Evolutionary conservation across 2,797 vertebrate species (phyloP), one percentile per base, ranked within the genome.

Genomic region (Takifugu rubripes): DNA sequence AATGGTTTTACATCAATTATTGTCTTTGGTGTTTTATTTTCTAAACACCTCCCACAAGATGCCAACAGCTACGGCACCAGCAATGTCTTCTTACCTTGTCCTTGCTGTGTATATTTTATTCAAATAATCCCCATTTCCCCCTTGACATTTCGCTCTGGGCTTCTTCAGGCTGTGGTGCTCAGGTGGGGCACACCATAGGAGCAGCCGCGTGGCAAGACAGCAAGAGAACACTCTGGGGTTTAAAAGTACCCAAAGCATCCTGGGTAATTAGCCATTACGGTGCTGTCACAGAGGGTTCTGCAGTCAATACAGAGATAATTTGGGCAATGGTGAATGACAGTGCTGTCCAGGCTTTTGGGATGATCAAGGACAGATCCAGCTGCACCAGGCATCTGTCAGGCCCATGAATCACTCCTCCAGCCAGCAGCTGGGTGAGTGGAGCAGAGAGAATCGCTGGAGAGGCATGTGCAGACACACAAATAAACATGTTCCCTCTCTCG

Each of bases 251-350:
- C 94, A 95, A 96, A 95, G 93, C 96, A 98, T 94, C 93, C 92
- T 98, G 95, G 94, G 95, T 98, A 98, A 99, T 98, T 98, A 99
- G 95, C 95, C 95, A 98, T 99, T 97, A 98, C 94, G 87, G 92
- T 78, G 92, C 94, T 96, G 96, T 97, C 95, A 96, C 94, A 93
- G 92, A 96, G 94, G 94, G 94, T 95, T 96, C 94, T 93, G 89
- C 94, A 97, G 96, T 98, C 96, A 96, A 98, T 98, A 98, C 93
- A 98, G 93, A 96, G 95, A 99, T 99, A 97, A 98, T 99, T 98
- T 98, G 95, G 95, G 96, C 96, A 98, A 96, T 98, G 96, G 94
- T 96, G 96, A 98, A 97, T 98, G 96, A 96, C 97, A 98, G 94
- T 89, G 81, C 94, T 96, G 95, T 96, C 96, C 96, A 93, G 95